Evolutionary conservation across 1,140 invertebrate species (phyloP).

Genomic region (Apis laboriosa): DNA sequence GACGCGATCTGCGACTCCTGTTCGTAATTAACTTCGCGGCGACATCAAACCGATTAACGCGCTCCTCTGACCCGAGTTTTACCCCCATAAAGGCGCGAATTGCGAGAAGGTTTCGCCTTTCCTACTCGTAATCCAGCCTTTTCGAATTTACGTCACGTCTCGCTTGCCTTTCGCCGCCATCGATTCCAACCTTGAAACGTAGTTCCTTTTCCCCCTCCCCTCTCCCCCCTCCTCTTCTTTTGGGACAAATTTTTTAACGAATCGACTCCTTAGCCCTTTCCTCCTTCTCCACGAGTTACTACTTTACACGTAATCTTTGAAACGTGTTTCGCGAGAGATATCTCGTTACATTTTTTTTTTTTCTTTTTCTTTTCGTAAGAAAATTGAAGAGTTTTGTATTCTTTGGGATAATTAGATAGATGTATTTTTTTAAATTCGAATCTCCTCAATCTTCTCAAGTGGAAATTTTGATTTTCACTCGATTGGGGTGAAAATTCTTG

Average conservation of each 20-base stretch:
- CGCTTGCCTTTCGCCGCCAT: background rate
- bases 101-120: slow-evolving; percentile 27
- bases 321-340: too few species aligned
- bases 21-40: slow-evolving; percentile 55
- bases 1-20: slow-evolving; percentile 21
- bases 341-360: too few species aligned
- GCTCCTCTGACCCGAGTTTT: slow-evolving; percentile 39
- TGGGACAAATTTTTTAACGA: background rate
- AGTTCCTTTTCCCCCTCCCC: too few species aligned
- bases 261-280: too few species aligned
- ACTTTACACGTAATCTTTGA: too few species aligned
- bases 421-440: too few species aligned
- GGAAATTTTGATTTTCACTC: too few species aligned
- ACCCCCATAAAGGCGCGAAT: slow-evolving; percentile 20
- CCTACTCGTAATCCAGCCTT: slow-evolving; percentile 38
- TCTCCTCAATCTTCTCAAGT: too few species aligned
- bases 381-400: too few species aligned
- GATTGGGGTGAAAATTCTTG: too few species aligned
- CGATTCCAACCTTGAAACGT: background rate
- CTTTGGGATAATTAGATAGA: too few species aligned
- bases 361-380: too few species aligned
- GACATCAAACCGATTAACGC: slow-evolving; percentile 48
- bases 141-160: slow-evolving; percentile 15
- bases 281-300: background rate
- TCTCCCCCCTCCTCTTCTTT: background rate